These are phyloP conservation scores for Syrrhaptes paradoxus DNA, from an alignment of 2,113 vertebrate genomes.

Conservation along the genomic window DNA sequence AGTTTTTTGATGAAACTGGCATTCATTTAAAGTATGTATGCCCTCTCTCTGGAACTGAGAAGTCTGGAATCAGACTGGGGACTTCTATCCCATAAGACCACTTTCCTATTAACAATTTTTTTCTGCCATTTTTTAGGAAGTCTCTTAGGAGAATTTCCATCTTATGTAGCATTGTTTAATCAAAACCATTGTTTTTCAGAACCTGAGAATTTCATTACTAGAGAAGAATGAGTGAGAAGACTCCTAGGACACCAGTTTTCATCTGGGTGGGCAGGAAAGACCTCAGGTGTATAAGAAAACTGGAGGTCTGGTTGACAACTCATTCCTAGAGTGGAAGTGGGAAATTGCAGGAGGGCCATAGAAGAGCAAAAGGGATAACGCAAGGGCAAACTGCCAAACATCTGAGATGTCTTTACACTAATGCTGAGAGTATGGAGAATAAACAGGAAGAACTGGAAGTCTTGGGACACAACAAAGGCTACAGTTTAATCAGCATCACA, in stretches of 20 bases:
- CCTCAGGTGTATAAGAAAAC: constrained; percentile 33
- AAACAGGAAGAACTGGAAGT: constrained; percentile 62
- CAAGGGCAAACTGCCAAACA: constrained; percentile 62
- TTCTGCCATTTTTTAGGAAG: neutral
- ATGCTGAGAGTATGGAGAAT: constrained; percentile 54
- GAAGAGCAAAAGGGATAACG: constrained; percentile 41
- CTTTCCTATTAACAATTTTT: neutral
- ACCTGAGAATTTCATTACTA: neutral
- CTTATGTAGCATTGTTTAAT: neutral
- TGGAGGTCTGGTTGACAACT: constrained; percentile 1
- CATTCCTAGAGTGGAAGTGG: constrained; percentile 14
- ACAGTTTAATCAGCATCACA: constrained; percentile 18
- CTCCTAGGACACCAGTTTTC: neutral
- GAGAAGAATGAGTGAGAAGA: neutral
- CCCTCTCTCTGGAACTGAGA: neutral
- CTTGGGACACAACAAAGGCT: constrained; percentile 56
- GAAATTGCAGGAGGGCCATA: constrained; percentile 3
- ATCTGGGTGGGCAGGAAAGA: neutral
- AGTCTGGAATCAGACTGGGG: neutral
- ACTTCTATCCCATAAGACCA: neutral
- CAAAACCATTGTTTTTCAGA: neutral
- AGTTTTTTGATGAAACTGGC: neutral
- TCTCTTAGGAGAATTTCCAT: neutral
- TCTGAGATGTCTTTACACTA: constrained; percentile 57
- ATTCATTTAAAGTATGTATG: fast-evolving